Evolutionary conservation across 2,113 vertebrate genomes (phyloP), one percentile per base, ranked within the genome.

Genomic region (Aspidoscelis tigris): DNA sequence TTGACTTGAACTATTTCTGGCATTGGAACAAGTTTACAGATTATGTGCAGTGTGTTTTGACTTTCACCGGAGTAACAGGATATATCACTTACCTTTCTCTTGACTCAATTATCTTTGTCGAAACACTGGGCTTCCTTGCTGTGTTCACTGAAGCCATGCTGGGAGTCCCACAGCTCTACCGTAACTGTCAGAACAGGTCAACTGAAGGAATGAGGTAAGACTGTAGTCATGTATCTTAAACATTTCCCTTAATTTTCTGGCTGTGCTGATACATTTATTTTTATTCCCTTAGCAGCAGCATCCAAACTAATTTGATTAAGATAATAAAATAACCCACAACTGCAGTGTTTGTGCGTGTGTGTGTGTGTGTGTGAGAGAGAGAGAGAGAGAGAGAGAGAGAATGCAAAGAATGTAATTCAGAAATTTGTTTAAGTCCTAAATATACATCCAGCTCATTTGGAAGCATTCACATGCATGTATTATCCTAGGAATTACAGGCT

Each of bases 171-270:
- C 98, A 99, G 92, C 97, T 99, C 77, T 98, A 98, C 94, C 97
- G 98, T 76, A 99, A 99, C 94, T 95, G 98, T 84, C 96, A 95
- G 91, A 98, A 98, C 91, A 98, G 96, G 78, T 99, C 98, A 3
- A 99, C 98, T 0, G 98, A 99, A 87, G 98, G 98, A 90, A 99
- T 99, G 98, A 99, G 98, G 98, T 99, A 95, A 20, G 81, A 10
- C 47, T 24, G 53, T 85, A 47, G 71, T 12, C 61, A 47, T 66
- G n/a, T 74, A 41, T 39, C 68, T 47, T 72, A 78, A 84, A 9
- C 1, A 9, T n/a, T 64, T 58, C 69, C 5, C 12, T 72, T 41
- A 71, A 5, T 7, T 39, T 50, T 84, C 24, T 61, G 50, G 21
- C n/a, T 78, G 14, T 84, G 26, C 78, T 72, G 12, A 61, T 18